A percentile compares a stretch with the other conserved stretches of the same genome.
Evolutionary conservation across 1,140 invertebrate genomes (phyloP).

Genomic region (Polypedilum pembai): DNA sequence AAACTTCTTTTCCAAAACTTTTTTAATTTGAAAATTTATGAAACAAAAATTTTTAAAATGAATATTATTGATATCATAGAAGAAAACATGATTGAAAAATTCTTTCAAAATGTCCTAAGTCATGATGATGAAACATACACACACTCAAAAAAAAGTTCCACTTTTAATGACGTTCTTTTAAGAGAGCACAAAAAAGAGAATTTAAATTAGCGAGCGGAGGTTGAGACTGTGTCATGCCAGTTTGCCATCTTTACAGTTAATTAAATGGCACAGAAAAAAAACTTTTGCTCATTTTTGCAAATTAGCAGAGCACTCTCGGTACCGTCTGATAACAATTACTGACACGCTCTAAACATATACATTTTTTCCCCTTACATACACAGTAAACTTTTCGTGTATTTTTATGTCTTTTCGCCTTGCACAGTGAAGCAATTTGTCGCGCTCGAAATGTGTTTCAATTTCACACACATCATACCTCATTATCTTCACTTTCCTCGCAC

Average conservation of each 20-base stretch:
- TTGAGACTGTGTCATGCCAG: neutral
- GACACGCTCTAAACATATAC: neutral
- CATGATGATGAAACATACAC: too few species aligned
- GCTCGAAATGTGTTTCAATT: constrained; percentile 17
- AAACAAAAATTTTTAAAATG: too few species aligned
- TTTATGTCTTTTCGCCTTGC: neutral
- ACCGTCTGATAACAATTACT: constrained; percentile 17
- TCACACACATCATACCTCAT: constrained; percentile 16
- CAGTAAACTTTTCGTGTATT: neutral
- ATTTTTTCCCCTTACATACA: neutral
- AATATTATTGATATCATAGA: too few species aligned
- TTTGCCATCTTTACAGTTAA: constrained; percentile 18
- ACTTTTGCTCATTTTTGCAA: neutral
- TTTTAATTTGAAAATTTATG: neutral
- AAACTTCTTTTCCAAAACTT: neutral
- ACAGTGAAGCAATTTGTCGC: neutral
- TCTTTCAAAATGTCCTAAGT: too few species aligned
- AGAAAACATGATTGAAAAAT: too few species aligned
- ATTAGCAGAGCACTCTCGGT: constrained; percentile 2
- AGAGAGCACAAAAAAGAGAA: neutral
- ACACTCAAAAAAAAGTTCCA: too few species aligned
- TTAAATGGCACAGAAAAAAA: neutral
- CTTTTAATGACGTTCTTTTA: neutral
- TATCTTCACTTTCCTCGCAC: neutral
- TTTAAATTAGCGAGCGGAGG: neutral